Conservation (phyloP, 1,140 invertebrate genomes). For the Tribolium madens region DNA sequence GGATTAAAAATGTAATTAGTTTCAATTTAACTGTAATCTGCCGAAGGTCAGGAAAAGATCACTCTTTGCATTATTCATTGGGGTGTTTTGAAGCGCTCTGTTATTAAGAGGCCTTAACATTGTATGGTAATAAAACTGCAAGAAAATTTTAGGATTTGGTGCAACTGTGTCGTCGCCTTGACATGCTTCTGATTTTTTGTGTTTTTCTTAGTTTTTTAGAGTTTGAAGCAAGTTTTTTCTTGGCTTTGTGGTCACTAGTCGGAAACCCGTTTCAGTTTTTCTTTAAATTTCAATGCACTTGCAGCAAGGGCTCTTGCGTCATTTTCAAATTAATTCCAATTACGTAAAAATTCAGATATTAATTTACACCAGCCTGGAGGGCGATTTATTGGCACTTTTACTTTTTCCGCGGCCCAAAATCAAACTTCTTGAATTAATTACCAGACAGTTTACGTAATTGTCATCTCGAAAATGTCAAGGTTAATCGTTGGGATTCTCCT, state of each 20-base stretch:
- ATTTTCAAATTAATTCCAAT: background rate
- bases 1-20: conserved; percentile 16
- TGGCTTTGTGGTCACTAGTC: background rate
- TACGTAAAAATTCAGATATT: conserved; percentile 2
- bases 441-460: conserved; percentile 9
- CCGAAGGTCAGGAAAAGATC: background rate
- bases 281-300: background rate
- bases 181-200: background rate
- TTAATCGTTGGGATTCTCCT: background rate
- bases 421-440: conserved; percentile 4
- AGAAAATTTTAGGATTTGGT: background rate
- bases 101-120: conserved; percentile 7
- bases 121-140: conserved; percentile 1
- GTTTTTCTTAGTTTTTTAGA: too few species aligned
- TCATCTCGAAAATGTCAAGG: conserved; percentile 8
- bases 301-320: conserved; percentile 3
- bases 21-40: background rate
- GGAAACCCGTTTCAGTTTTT: too few species aligned
- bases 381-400: conserved; percentile 20
- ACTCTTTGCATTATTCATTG: conserved; percentile 20
- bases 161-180: background rate
- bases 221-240: too few species aligned
- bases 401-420: background rate
- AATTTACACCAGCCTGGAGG: background rate
- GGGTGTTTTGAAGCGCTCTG: conserved; percentile 15